Base-by-base conservation (phyloP, 1,140 invertebrate species). In the Parasteatoda tepidariorum region DNA sequence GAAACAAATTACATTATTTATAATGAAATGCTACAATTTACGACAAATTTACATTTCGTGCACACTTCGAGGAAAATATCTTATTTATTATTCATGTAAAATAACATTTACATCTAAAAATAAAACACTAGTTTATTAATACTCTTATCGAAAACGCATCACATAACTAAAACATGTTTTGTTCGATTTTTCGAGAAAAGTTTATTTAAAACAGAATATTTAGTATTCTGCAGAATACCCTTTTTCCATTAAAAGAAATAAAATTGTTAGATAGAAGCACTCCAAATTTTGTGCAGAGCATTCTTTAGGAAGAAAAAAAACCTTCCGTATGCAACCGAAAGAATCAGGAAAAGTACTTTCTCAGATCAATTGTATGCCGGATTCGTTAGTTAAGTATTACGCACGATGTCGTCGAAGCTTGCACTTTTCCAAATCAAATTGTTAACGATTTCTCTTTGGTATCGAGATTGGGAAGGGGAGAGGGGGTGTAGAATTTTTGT, bases 391-490 rank as follows among this genome's bases (percentile, higher is more conserved):
- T 82, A 82, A 82, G 67, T 70, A 82, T 61, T 62, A 41, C 67
- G 55, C 15, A 34, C 57, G 78, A 70, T 64, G 48, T 68, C 28
- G 48, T 48, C 7, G 48, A 41, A 62, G 15, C 78, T 34, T 82
- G 78, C 78, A 82, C 78, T 82, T 82, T 59, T 31, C 66, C 33
- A 82, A 82, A 82, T 82, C 78, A 82, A 82, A 82, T 82, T 82
- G 78, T 62, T 82, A 82, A 82, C 66, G 78, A 82, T 82, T 82
- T 82, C 57, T 82, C 78, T 70, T 70, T 28, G 78, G 38, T 71
- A 59, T 62, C 34, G 34, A 5, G 33, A 24, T 28, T 9, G 24
- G 67, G 26, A 48, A 26, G 9, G n/a, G 9, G 6, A 11, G 7
- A n/a, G n/a, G n/a, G n/a, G n/a, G n/a, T n/a, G n/a, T n/a, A 48